Evolutionary conservation across 2,888 invertebrate species (phyloP).

Genomic region (Drosophila incognita): DNA sequence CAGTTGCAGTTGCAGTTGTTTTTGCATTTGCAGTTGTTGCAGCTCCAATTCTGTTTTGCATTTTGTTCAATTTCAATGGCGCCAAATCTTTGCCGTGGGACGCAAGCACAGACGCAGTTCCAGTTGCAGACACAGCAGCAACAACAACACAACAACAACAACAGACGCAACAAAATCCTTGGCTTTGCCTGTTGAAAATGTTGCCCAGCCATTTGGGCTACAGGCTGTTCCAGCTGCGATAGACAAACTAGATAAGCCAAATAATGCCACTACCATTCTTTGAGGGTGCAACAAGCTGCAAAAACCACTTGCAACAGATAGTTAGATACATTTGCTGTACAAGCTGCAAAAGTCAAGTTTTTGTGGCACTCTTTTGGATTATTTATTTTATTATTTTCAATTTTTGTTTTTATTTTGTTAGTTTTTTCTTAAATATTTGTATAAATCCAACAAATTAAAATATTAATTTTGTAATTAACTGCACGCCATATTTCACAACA

Average conservation of each 20-base stretch:
- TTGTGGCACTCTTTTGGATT: not conserved
- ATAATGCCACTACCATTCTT: slow-evolving; percentile 48
- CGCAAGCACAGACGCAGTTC: slow-evolving; percentile 33
- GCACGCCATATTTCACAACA: not conserved
- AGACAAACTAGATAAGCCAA: slow-evolving; percentile 61
- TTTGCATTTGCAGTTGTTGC: slow-evolving; percentile 22
- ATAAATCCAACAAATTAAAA: not conserved
- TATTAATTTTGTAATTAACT: not conserved
- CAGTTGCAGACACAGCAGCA: not conserved
- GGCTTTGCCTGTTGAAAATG: slow-evolving; percentile 56
- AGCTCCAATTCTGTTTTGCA: slow-evolving; percentile 69
- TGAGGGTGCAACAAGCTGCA: slow-evolving; percentile 14
- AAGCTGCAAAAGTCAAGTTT: not conserved
- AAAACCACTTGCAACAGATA: slow-evolving; percentile 10
- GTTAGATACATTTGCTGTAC: not conserved
- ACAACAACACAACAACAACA: not conserved
- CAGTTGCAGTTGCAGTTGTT: slow-evolving; percentile 35
- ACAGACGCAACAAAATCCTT: slow-evolving; percentile 59
- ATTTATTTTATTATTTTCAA: not conserved
- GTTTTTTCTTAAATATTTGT: not conserved
- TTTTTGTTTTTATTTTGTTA: not conserved
- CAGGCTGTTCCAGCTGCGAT: slow-evolving; percentile 50
- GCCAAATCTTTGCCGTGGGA: slow-evolving; percentile 75
- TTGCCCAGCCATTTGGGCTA: slow-evolving; percentile 64
- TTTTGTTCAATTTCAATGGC: slow-evolving; percentile 74